Evolutionary conservation across 2,888 invertebrate genomes (phyloP), one percentile per base, ranked within the genome.

Genomic region (Antheraea yamamai): DNA sequence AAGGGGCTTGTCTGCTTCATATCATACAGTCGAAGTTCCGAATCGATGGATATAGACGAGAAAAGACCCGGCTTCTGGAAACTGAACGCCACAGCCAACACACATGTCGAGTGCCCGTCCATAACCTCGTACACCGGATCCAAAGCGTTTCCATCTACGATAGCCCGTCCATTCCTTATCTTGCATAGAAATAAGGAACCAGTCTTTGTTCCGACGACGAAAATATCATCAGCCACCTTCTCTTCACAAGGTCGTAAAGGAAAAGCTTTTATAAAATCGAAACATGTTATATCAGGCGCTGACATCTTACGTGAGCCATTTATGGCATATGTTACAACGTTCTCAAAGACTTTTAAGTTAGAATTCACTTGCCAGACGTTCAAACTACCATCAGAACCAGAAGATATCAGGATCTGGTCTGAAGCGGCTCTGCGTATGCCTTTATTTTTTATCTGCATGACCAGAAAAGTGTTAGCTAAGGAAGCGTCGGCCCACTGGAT

Each of bases 351-450:
- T 72, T 89, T 89, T 2, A 80, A 75, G 73, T 84, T 86, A 0
- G 85, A 81, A 72, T 94, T 94, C 0, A 92, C 93, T 79, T 90
- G 91, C 93, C 94, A 94, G 0, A 89, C 86, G 78, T 90, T 91
- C 0, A 94, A 39, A 0, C 88, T 88, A 0, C 94, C 88, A n/a
- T 91, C 90, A 26, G 87, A 83, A 0, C 88, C 90, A 0, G 88
- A 82, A 0, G 90, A 88, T 0, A 91, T 78, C 0, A 92, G 75
- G 0, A 90, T 81, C 74, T 93, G 92, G 26, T 94, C 94, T 0
- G 93, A 81, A 0, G 92, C 91, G 0, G 88, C 87, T 0, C 94
- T 87, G 2, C 94, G 81, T 74, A 88, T 92, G 0, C 92, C 90
- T 0, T 88, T 89, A 23, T 85, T 87, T 4, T 82, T 82, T 0